Conservation (phyloP, 2,113 vertebrate species). For the Muntiacus reevesi region DNA sequence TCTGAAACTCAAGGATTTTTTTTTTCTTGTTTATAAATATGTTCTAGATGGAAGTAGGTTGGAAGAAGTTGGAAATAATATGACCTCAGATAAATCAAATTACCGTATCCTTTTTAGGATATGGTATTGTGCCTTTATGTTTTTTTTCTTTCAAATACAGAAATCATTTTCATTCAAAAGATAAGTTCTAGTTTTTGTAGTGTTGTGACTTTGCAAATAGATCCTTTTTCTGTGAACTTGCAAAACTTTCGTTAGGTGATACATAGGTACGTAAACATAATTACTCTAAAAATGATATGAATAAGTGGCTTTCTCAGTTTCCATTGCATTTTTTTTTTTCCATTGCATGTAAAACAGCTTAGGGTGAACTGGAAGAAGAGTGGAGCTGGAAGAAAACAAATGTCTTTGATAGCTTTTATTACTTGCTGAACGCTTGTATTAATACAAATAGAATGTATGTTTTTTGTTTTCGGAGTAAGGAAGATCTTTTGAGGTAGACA, state of each 20-base stretch:
- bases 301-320: not conserved
- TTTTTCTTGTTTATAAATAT: conserved; percentile 11
- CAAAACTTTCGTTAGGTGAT: not conserved
- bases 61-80: not conserved
- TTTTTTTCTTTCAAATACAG: not conserved
- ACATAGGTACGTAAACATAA: not conserved
- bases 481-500: not conserved
- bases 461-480: not conserved
- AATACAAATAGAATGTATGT: not conserved
- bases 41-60: not conserved
- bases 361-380: not conserved
- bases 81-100: not conserved
- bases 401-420: not conserved
- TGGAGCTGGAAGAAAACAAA: not conserved
- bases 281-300: not conserved
- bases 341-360: not conserved
- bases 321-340: not conserved
- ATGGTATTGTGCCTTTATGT: not conserved
- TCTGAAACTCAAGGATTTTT: not conserved
- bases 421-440: not conserved
- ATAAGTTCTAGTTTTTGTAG: not conserved
- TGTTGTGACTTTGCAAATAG: not conserved
- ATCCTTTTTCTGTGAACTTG: not conserved
- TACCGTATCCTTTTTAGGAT: not conserved
- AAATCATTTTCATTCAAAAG: conserved; percentile 1